Evolutionary conservation across 2,797 vertebrate genomes (phyloP).

Genomic region (Gambusia yucatana): DNA sequence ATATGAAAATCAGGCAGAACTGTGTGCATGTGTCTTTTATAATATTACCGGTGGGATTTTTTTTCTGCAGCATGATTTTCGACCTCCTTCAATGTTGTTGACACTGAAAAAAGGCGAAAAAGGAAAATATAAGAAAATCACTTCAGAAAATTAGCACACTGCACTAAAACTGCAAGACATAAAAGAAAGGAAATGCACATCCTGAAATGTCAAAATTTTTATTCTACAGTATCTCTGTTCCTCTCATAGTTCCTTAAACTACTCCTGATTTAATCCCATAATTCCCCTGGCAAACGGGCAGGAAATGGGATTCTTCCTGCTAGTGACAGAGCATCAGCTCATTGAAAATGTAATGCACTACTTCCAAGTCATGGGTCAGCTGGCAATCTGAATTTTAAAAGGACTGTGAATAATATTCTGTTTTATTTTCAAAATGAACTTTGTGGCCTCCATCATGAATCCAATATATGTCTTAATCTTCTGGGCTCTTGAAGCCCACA

Average conservation of each 20-base stretch:
- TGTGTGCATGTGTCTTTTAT: conserved; percentile 89
- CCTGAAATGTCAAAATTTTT: conserved; percentile 27
- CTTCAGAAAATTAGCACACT: conserved; percentile 40
- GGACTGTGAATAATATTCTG: conserved; percentile 99
- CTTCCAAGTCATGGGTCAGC: conserved; percentile 99
- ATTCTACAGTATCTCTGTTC: conserved; percentile 51
- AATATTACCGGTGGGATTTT: conserved; percentile 90
- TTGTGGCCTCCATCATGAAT: conserved; percentile 99
- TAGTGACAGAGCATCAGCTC: conserved; percentile 89
- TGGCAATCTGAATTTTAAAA: conserved; percentile 99
- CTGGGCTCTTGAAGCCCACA: conserved; percentile 95
- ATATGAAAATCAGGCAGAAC: conserved; percentile 97
- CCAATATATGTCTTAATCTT: conserved; percentile 99
- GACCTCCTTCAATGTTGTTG: conserved; percentile 33
- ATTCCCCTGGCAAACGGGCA: conserved; percentile 79
- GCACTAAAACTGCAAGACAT: conserved; percentile 8
- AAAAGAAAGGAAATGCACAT: conserved; percentile 43
- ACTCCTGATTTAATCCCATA: conserved; percentile 74
- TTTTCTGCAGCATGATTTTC: conserved; percentile 78
- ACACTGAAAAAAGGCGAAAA: neutral
- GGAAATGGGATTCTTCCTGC: conserved; percentile 81
- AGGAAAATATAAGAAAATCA: conserved; percentile 14
- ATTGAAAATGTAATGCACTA: conserved; percentile 99
- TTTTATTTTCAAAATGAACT: conserved; percentile 99
- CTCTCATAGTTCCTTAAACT: conserved; percentile 62